These are phyloP conservation scores for Dromococcyx pavoninus DNA, from an alignment of 2,797 vertebrate genomes.

Conservation along the genomic window DNA sequence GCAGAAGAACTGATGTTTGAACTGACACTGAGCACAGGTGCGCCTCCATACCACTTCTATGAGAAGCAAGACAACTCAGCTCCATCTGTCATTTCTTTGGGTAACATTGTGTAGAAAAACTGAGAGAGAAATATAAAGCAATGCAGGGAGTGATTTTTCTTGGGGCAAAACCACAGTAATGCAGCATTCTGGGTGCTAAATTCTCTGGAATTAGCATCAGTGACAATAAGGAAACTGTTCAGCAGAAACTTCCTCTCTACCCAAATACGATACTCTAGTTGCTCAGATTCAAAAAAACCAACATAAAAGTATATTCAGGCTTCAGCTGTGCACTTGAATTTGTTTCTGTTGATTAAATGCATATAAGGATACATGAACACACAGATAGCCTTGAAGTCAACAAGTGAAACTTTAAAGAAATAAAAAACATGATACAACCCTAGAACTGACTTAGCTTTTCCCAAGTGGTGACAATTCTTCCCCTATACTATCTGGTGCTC, in stretches of 20 bases:
- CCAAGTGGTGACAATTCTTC: neutral
- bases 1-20: accelerated
- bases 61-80: neutral
- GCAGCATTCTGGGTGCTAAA: neutral
- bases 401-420: neutral
- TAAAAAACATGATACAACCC: neutral
- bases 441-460: neutral
- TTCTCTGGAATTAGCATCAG: neutral
- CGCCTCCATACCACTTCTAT: neutral
- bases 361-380: neutral
- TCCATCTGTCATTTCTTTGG: neutral
- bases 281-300: neutral
- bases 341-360: neutral
- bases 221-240: neutral
- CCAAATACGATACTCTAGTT: neutral
- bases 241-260: neutral
- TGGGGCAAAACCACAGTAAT: neutral
- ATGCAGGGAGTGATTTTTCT: neutral
- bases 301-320: neutral
- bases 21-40: neutral
- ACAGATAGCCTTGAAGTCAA: neutral
- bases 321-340: neutral
- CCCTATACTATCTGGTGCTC: accelerated
- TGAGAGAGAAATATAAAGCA: neutral
- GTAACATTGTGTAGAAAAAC: neutral